Percentiles rank a stretch among this genome's conserved stretches.
Evolutionary conservation across 2,888 invertebrate genomes (phyloP).

Genomic region (Onchidella celtica): DNA sequence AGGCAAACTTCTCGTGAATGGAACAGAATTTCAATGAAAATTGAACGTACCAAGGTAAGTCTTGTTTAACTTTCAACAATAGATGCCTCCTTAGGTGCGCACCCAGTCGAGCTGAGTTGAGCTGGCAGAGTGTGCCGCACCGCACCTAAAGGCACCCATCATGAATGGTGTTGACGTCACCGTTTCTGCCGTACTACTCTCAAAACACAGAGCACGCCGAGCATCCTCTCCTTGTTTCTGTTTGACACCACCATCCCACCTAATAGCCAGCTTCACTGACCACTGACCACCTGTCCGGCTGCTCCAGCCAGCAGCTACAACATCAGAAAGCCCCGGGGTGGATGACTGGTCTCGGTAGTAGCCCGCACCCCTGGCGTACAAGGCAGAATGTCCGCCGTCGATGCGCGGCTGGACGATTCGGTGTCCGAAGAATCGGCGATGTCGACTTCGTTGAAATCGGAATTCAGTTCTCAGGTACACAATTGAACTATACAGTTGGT

Average conservation of each 20-base stretch:
- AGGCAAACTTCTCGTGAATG: too few relatives aligned
- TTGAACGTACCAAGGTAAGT: too few relatives aligned
- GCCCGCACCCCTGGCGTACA: conserved; percentile 39
- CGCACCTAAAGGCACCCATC: too few relatives aligned
- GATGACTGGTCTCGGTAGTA: conserved; percentile 10
- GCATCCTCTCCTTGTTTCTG: conserved; percentile 19
- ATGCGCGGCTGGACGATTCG: conserved; percentile 50
- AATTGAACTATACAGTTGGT: not conserved
- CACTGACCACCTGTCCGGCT: too few relatives aligned
- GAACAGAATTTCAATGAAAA: too few relatives aligned
- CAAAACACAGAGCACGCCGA: conserved; percentile 44
- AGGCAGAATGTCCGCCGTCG: conserved; percentile 48
- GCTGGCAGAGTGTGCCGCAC: too few relatives aligned
- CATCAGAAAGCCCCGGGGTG: too few relatives aligned
- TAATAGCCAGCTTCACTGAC: too few relatives aligned
- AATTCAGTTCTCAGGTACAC: conserved; percentile 48
- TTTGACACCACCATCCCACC: not conserved
- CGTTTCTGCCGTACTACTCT: conserved; percentile 20
- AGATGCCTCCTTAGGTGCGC: too few relatives aligned
- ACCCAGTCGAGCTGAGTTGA: too few relatives aligned
- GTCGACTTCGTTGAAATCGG: conserved; percentile 51
- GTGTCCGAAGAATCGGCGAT: conserved; percentile 51
- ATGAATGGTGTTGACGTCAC: conserved; percentile 17
- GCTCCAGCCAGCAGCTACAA: conserved; percentile 1
- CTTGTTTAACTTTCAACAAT: too few relatives aligned